Conservation (phyloP, 2,888 invertebrate genomes). For the Notodonta ziczac region DNA sequence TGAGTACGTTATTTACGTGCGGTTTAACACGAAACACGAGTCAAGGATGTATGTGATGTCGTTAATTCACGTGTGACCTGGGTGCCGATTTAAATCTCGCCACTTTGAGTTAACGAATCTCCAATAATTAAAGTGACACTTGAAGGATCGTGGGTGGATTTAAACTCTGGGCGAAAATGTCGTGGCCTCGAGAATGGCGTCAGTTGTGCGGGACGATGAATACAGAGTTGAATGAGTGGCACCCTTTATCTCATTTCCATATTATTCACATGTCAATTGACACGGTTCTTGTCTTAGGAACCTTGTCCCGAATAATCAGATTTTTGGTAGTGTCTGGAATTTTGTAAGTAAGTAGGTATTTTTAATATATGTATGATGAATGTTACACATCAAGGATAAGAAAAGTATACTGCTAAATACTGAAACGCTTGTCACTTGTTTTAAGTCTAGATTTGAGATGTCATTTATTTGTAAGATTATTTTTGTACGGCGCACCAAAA, state of each 20-base stretch:
- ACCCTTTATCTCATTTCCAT: slow-evolving; percentile 35
- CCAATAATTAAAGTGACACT: slow-evolving; percentile 9
- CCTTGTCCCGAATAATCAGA: background rate
- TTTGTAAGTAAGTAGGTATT: background rate
- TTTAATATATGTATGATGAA: too few relatives aligned
- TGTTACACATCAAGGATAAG: too few relatives aligned
- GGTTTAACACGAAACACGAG: slow-evolving; percentile 2
- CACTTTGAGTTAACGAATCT: slow-evolving; percentile 9
- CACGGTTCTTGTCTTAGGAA: background rate
- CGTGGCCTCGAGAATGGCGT: slow-evolving; percentile 5
- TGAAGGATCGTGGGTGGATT: slow-evolving; percentile 23
- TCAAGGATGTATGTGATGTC: slow-evolving; percentile 1
- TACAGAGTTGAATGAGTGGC: slow-evolving; percentile 27
- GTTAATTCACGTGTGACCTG: background rate
- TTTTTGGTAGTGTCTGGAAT: background rate
- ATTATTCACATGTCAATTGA: slow-evolving; percentile 21
- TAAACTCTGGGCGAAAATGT: slow-evolving; percentile 9
- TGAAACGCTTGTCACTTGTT: too few relatives aligned
- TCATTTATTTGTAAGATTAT: too few relatives aligned
- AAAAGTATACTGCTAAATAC: too few relatives aligned
- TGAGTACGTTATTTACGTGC: slow-evolving; percentile 5
- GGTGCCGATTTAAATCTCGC: slow-evolving; percentile 7
- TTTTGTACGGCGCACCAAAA: too few relatives aligned
- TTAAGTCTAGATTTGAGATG: too few relatives aligned
- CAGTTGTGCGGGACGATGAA: slow-evolving; percentile 21